These are phyloP conservation scores for Neuroscelio doddi DNA, from an alignment of 2,888 invertebrate genomes.

Conservation along the genomic window DNA sequence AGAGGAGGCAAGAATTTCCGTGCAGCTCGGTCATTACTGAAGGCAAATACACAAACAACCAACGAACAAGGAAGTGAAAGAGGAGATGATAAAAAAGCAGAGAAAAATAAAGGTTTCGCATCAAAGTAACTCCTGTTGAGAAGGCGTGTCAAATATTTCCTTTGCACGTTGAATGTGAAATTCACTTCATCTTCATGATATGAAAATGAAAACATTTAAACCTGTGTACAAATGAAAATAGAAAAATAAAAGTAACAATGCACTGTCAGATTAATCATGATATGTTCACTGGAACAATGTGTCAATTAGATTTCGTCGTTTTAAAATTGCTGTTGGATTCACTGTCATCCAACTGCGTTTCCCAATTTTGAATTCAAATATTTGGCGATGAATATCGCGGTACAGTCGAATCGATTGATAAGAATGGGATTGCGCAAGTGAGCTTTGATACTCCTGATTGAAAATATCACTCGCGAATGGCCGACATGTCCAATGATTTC, in stretches of 20 bases:
- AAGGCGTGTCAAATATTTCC: too few relatives aligned
- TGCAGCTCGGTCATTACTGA: conserved; percentile 37
- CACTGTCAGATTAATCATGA: conserved; percentile 7
- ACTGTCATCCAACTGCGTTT: conserved; percentile 22
- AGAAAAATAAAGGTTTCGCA: too few relatives aligned
- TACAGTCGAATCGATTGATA: conserved; percentile 43
- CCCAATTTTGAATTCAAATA: conserved; percentile 59
- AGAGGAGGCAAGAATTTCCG: conserved; percentile 48
- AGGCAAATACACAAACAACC: conserved; percentile 11
- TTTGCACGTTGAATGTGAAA: too few relatives aligned
- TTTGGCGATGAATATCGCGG: conserved; percentile 64
- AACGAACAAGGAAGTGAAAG: background rate
- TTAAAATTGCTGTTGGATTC: conserved; percentile 30
- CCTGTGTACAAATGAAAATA: too few relatives aligned
- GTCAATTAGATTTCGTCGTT: conserved; percentile 28
- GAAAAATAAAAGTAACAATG: too few relatives aligned
- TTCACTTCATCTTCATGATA: too few relatives aligned
- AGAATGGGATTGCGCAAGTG: conserved; percentile 51
- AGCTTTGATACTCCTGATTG: conserved; percentile 67
- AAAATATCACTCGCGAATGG: conserved; percentile 56
- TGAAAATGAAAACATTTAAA: too few relatives aligned
- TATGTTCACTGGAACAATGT: conserved; percentile 35
- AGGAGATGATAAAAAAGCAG: too few relatives aligned
- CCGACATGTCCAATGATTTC: conserved; percentile 31
- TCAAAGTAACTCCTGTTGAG: too few relatives aligned